Conservation (phyloP, 2,888 invertebrate genomes). For the Hetaerina titia region DNA sequence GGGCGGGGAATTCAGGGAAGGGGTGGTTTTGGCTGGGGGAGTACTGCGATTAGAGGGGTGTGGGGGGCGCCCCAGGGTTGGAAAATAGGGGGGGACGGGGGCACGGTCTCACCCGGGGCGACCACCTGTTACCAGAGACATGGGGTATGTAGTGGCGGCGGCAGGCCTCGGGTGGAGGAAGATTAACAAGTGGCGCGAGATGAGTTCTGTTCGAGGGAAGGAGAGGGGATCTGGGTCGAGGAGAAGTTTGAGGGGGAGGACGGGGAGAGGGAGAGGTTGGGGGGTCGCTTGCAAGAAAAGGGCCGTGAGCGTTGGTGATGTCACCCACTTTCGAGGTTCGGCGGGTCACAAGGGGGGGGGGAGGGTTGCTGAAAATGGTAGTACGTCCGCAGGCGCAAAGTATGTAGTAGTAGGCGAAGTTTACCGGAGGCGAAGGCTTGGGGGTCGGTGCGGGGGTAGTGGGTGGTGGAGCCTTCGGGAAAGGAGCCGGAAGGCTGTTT, state of each 20-base stretch:
- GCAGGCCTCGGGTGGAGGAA: conserved; percentile 19
- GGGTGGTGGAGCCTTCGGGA: neutral
- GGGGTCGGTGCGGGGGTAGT: neutral
- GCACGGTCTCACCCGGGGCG: neutral
- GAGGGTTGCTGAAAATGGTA: conserved; percentile 17
- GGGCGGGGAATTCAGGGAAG: neutral
- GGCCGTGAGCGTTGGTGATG: neutral
- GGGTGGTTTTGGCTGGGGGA: neutral
- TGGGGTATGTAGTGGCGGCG: conserved; percentile 8
- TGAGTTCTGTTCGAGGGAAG: neutral
- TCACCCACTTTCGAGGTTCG: neutral
- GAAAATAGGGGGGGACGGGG: neutral
- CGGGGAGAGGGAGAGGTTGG: neutral
- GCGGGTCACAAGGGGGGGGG: neutral
- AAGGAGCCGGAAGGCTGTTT: neutral
- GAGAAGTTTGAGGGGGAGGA: neutral
- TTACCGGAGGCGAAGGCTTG: neutral
- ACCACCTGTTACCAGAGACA: conserved; percentile 64
- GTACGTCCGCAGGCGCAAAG: conserved; percentile 28
- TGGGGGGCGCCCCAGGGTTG: neutral
- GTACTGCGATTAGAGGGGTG: neutral
- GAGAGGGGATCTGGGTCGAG: neutral
- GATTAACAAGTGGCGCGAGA: conserved; percentile 61
- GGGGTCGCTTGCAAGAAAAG: neutral
- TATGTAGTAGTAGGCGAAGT: neutral